phyloP scores from a whole-genome alignment of 1,140 invertebrate genomes.

The Pseudomyrmex flavicornis region DNA sequence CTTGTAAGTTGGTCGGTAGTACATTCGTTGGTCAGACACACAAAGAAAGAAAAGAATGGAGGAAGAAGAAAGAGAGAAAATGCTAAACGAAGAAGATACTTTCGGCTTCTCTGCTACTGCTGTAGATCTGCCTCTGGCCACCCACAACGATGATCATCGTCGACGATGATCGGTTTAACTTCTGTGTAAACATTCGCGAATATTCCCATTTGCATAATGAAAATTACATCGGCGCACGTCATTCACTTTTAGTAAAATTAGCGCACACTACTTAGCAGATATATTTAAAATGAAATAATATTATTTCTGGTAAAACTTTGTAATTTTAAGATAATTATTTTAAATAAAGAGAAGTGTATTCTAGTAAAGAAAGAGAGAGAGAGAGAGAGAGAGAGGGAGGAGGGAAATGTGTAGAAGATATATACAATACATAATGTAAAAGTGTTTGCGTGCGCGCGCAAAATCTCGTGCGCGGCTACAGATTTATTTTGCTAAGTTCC shows the following conservation, averaged over 20 bases:
- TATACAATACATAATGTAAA: neutral
- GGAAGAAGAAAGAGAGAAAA: conserved; percentile 24
- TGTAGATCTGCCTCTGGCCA: conserved; percentile 66
- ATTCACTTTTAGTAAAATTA: neutral
- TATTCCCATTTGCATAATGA: conserved; percentile 73
- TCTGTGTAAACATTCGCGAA: conserved; percentile 62
- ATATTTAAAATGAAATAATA: neutral
- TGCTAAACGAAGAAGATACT: conserved; percentile 27
- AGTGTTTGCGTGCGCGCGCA: neutral
- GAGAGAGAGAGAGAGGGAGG: too few species aligned
- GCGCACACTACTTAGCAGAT: too few species aligned
- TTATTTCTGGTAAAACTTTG: conserved; percentile 12
- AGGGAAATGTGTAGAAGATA: neutral
- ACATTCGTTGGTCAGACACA: conserved; percentile 50
- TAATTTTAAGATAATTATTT: neutral
- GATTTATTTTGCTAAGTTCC: conserved; percentile 64
- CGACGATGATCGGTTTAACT: conserved; percentile 66
- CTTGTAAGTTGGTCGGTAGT: conserved; percentile 61
- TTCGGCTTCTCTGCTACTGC: conserved; percentile 66
- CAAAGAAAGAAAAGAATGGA: neutral
- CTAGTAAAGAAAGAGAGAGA: too few species aligned
- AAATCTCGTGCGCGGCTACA: conserved; percentile 22
- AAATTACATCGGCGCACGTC: conserved; percentile 44
- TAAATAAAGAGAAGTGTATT: neutral
- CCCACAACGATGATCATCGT: conserved; percentile 68